phyloP scores from a whole-genome alignment of 1,140 invertebrate species.

The Dreissena polymorpha region DNA sequence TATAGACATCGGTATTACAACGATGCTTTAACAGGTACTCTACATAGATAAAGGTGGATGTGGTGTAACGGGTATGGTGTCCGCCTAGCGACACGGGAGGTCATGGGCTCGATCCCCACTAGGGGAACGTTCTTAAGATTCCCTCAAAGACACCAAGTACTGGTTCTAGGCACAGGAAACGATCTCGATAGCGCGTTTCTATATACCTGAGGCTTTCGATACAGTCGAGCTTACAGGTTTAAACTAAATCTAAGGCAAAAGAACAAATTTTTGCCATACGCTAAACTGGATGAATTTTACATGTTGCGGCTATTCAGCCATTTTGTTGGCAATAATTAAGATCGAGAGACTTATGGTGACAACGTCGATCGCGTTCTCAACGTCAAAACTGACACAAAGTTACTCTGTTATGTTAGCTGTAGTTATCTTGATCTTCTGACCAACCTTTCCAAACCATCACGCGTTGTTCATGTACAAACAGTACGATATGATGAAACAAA shows the following conservation, averaged over 20 bases:
- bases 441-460: neutral
- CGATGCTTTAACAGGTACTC: neutral
- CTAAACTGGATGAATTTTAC: neutral
- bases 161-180: too few species aligned
- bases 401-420: neutral
- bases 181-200: too few species aligned
- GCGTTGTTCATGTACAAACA: neutral
- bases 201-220: too few species aligned
- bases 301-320: neutral
- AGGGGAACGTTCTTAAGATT: too few species aligned
- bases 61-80: too few species aligned
- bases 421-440: neutral
- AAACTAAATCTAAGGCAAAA: neutral
- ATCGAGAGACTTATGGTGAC: neutral
- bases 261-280: neutral
- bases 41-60: too few species aligned
- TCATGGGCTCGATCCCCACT: too few species aligned
- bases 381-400: neutral
- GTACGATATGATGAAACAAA: neutral
- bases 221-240: too few species aligned
- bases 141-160: too few species aligned
- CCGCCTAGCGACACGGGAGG: too few species aligned
- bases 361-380: neutral
- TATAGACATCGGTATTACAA: neutral
- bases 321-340: neutral